Percentiles rank a stretch among this genome's conserved stretches.
These are phyloP conservation scores for Speoplatyrhinus poulsoni DNA, from an alignment of 2,113 vertebrate genomes.

Conservation along the genomic window DNA sequence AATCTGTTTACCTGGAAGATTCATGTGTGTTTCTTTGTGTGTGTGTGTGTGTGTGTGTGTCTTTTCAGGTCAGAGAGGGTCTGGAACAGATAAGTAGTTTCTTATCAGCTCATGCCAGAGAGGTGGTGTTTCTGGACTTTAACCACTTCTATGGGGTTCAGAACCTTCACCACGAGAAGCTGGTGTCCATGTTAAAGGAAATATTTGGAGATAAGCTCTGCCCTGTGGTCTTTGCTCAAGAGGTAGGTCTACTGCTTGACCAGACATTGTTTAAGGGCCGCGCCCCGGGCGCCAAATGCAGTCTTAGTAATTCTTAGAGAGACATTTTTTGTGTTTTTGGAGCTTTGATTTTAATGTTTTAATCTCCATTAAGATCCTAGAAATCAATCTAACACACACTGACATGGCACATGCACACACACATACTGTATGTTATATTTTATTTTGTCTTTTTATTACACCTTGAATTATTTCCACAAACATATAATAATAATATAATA, in stretches of 20 bases:
- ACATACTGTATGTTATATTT: too few species aligned
- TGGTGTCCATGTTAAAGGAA: slow-evolving; percentile 95
- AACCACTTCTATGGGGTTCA: slow-evolving; percentile 99
- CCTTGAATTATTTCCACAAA: too few species aligned
- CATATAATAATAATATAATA: too few species aligned
- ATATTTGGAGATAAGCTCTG: slow-evolving; percentile 94
- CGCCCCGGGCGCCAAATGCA: too few species aligned
- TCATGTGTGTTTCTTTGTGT: background rate
- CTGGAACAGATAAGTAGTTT: slow-evolving; percentile 93
- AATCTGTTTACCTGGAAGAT: background rate
- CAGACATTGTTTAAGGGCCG: background rate
- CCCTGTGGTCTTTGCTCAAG: slow-evolving; percentile 85
- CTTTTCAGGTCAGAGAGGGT: slow-evolving; percentile 83
- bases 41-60: slow-evolving; percentile 9
- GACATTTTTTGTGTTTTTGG: too few species aligned
- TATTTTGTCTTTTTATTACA: too few species aligned
- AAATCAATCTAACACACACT: too few species aligned
- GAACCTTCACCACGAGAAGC: slow-evolving; percentile 95
- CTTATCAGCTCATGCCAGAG: slow-evolving; percentile 86
- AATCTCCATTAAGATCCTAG: background rate
- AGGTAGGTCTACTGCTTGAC: background rate
- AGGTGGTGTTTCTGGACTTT: slow-evolving; percentile 96
- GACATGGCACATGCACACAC: too few species aligned
- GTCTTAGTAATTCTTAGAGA: too few species aligned
- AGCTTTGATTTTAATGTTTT: slow-evolving; percentile 27